Conservation (phyloP, 1,140 invertebrate species). For the Trichonephila inaurata region DNA sequence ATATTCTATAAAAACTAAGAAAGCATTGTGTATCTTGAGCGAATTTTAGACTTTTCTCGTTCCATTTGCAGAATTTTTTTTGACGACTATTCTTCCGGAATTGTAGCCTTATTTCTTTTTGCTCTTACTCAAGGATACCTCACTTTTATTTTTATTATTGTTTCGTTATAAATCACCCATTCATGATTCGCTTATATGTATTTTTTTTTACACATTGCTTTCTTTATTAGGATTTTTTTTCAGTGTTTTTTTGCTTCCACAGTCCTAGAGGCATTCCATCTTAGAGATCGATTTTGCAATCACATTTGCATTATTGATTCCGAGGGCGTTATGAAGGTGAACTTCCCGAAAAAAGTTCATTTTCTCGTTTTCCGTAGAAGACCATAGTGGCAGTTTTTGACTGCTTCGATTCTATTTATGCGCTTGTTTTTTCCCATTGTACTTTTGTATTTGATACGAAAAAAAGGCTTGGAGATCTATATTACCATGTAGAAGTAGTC, state of each 20-base stretch:
- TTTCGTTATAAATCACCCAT: constrained; percentile 16
- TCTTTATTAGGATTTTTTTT: constrained; percentile 25
- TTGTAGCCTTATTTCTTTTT: not conserved
- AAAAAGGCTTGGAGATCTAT: not conserved
- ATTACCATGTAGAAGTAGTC: not conserved
- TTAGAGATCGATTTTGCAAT: constrained; percentile 63
- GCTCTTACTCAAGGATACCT: not conserved
- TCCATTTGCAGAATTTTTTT: not conserved
- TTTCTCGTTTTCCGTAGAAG: constrained; percentile 51
- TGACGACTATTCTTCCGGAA: not conserved
- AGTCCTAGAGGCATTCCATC: constrained; percentile 23
- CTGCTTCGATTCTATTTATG: constrained; percentile 17
- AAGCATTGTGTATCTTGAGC: not conserved
- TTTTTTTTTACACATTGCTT: constrained; percentile 6
- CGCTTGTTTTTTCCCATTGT: not conserved
- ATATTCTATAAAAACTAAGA: not conserved
- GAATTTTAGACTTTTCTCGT: not conserved
- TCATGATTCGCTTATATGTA: not conserved
- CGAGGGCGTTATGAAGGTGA: not conserved
- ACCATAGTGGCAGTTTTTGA: not conserved
- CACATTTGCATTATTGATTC: constrained; percentile 73
- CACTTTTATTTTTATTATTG: constrained; percentile 17
- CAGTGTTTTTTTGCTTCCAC: not conserved
- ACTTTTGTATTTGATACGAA: not conserved
- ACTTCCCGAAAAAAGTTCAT: constrained; percentile 52